Evolutionary conservation across 2,113 vertebrate genomes (phyloP).

Genomic region (Trematomus loennbergii): DNA sequence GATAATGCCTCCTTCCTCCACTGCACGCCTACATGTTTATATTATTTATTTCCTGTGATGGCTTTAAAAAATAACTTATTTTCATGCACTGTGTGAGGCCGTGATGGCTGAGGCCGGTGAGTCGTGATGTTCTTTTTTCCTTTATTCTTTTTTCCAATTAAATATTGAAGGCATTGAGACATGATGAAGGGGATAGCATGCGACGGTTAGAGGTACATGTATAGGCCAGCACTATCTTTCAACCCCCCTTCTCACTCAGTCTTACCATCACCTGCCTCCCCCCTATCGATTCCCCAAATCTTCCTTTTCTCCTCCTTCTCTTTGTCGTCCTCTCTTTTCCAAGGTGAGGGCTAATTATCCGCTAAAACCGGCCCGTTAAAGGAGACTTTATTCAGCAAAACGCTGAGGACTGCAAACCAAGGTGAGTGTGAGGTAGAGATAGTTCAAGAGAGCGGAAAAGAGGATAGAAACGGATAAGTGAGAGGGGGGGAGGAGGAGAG

Average conservation of each 20-base stretch:
- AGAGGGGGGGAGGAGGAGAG: conserved; percentile 35
- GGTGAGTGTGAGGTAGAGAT: conserved; percentile 58
- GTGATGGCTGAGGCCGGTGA: conserved; percentile 42
- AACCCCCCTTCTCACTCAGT: conserved; percentile 19
- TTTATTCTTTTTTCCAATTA: conserved; percentile 38
- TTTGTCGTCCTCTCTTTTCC: conserved; percentile 47
- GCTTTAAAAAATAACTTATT: conserved; percentile 45
- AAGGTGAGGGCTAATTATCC: conserved; percentile 77
- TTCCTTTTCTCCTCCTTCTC: conserved; percentile 11
- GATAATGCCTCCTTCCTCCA: conserved; percentile 30
- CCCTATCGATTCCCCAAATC: conserved; percentile 46
- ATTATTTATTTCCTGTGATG: conserved; percentile 9
- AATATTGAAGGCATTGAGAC: conserved; percentile 31
- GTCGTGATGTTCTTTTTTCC: not conserved
- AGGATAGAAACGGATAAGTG: conserved; percentile 75
- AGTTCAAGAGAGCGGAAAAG: conserved; percentile 73
- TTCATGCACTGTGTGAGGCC: conserved; percentile 29
- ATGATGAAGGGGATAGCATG: conserved; percentile 17
- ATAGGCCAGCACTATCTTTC: not conserved
- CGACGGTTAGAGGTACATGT: not conserved
- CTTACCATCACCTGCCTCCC: not conserved
- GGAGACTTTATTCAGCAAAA: conserved; percentile 73
- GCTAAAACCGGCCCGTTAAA: conserved; percentile 65
- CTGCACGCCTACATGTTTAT: conserved; percentile 16
- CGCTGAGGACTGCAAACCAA: conserved; percentile 72